Base-by-base conservation (phyloP, 1,140 invertebrate genomes). In the Camponotus floridanus region DNA sequence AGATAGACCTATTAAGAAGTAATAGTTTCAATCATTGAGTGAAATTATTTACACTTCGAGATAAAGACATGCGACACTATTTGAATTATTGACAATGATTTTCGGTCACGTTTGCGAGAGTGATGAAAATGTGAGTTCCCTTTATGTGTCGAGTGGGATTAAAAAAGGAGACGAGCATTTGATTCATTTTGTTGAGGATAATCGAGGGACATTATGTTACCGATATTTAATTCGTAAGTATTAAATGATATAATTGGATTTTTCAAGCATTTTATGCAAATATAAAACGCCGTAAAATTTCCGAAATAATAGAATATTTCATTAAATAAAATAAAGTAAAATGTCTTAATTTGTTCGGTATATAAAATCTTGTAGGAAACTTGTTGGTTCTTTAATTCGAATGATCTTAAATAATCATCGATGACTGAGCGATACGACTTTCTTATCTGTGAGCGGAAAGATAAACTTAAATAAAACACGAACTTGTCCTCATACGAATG, bases 51-150 rank as follows among this genome's bases (percentile, higher is more conserved):
- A 4, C 3, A 71, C 26, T 51, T 71, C 26, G 68, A 70, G 15
- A 80, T 45, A 79, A 68, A 79, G 33, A 9, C 45, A 26, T 26
- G 13, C 42, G 18, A n/a, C n/a, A 31, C 2, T 21, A 13, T 55
- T n/a, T 79, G 62, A 68, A 68, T 79, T 45, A 68, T 36, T 33
- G 45, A 79, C 33, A 21, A 76, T 76, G 45, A 79, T 64, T 68
- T 79, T 79, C 45, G 61, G n/a, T 67, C 26, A 65, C 13, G 31
- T 15, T 51, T 13, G 42, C 45, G 45, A 68, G 62, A 79, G 45
- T 78, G 39, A 76, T 79, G n/a, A 67, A 13, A 33, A 33, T 2
- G 3, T 42, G 21, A 33, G n/a, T 55, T 70, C 15, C 45, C 8
- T 42, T 21, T 13, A 3, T 42, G 33, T 8, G 33, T 57, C 8